Conservation (phyloP, 2,888 invertebrate genomes). For the Cistogaster globosa region DNA sequence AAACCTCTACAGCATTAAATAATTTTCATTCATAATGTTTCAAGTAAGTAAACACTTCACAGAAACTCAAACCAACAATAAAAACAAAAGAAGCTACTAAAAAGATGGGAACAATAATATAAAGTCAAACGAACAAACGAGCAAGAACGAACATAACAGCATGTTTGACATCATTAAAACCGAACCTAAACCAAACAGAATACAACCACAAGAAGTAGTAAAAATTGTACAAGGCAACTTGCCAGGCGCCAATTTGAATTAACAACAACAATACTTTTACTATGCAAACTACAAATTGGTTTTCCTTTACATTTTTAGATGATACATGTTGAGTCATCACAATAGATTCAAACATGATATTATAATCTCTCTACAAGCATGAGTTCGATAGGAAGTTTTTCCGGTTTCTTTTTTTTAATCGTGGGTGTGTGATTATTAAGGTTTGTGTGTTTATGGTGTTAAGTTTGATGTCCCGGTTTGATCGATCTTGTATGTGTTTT, state of each 20-base stretch:
- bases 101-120: neutral
- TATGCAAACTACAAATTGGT: too few relatives aligned
- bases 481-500: slow-evolving; percentile 1
- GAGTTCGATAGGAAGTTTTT: slow-evolving; percentile 19
- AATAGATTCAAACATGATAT: slow-evolving; percentile 8
- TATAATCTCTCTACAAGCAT: neutral
- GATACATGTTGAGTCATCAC: slow-evolving; percentile 29
- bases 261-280: too few relatives aligned
- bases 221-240: neutral
- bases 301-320: too few relatives aligned
- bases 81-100: too few relatives aligned
- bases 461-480: slow-evolving; percentile 33
- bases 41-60: slow-evolving; percentile 10
- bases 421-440: slow-evolving; percentile 9
- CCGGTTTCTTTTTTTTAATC: neutral
- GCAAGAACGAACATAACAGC: slow-evolving; percentile 1
- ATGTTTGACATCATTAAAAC: slow-evolving; percentile 19
- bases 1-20: slow-evolving; percentile 27
- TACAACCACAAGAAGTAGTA: slow-evolving; percentile 16
- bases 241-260: too few relatives aligned
- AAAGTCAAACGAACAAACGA: neutral
- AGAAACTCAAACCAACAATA: neutral
- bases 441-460: neutral
- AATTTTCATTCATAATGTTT: slow-evolving; percentile 69
- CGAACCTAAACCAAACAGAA: slow-evolving; percentile 15